Evolutionary conservation across 2,113 vertebrate genomes (phyloP), one percentile per base, ranked within the genome.

Genomic region (Redunca redunca): DNA sequence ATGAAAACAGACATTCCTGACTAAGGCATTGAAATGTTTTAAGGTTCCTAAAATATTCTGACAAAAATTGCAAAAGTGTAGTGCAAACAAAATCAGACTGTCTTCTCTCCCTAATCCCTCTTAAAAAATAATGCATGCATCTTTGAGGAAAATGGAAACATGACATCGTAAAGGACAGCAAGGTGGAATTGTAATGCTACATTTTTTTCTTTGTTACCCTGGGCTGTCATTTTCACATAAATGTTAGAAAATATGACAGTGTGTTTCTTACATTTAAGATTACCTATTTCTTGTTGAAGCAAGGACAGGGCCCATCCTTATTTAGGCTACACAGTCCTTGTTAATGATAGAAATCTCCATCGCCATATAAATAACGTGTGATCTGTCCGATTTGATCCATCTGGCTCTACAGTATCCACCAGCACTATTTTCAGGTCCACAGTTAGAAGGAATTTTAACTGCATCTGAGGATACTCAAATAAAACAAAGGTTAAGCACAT

Each of bases 51-150:
- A 96, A 96, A 92, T 92, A 95, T 50, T 94, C 84, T 74, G 52
- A 96, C 21, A 81, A 53, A 92, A 90, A 96, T 77, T 88, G 33
- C 30, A 92, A 90, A 92, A 90, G 52, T 60, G 6, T 10, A 25
- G 21, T 67, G 64, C 50, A 90, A 97, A 95, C 13, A 3, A 92
- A 98, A 96, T 84, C 86, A 97, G 23, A 92, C 52, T 55, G 53
- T n/a, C 7, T 93, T 80, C 57, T 82, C 21, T 57, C 36, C 36
- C 14, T 94, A 62, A 78, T 83, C 19, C 17, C 23, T 50, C 46
- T 93, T 71, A 15, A 95, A 92, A 95, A 58, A 82, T 95, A 93
- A 84, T n/a, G 3, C 36, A 19, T 46, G 12, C 0, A 1, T 86
- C 81, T 96, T 84, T 85, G 23, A 91, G 21, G 19, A 15, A 93